Conservation (phyloP, 2,113 vertebrate species). For the Triplophysa rosa region DNA sequence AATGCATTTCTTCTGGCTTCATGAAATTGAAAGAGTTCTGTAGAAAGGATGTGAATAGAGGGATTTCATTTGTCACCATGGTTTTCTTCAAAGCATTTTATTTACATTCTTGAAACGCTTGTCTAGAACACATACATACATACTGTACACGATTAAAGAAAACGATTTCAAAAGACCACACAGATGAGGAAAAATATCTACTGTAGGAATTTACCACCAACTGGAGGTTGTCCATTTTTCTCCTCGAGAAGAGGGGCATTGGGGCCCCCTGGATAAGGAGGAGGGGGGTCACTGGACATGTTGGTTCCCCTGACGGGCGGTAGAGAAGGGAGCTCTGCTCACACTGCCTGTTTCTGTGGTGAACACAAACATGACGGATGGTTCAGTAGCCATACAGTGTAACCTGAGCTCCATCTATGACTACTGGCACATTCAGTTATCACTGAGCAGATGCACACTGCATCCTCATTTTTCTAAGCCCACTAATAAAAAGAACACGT, state of each 20-base stretch:
- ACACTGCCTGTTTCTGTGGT: conserved; percentile 46
- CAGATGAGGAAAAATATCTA: not conserved
- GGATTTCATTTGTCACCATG: conserved; percentile 10
- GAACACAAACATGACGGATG: conserved; percentile 23
- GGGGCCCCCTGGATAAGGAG: conserved; percentile 92
- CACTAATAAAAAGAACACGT: not conserved
- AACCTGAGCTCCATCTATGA: not conserved
- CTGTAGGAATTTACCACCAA: conserved; percentile 71
- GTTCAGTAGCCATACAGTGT: conserved; percentile 39
- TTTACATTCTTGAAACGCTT: not conserved
- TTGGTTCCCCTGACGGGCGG: conserved; percentile 55
- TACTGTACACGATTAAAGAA: not conserved
- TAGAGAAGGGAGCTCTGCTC: conserved; percentile 43
- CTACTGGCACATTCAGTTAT: conserved; percentile 16
- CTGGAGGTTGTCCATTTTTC: conserved; percentile 81
- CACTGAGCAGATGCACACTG: not conserved
- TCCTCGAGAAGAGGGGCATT: conserved; percentile 87
- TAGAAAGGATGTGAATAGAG: not conserved
- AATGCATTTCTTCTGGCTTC: not conserved
- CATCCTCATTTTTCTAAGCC: not conserved
- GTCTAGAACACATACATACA: not conserved
- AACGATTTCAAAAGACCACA: not conserved
- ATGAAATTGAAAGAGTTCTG: not conserved
- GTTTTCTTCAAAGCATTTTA: not conserved
- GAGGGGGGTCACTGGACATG: conserved; percentile 94